Base-by-base conservation (phyloP, 2,888 invertebrate species). In the Molanna angustata region DNA sequence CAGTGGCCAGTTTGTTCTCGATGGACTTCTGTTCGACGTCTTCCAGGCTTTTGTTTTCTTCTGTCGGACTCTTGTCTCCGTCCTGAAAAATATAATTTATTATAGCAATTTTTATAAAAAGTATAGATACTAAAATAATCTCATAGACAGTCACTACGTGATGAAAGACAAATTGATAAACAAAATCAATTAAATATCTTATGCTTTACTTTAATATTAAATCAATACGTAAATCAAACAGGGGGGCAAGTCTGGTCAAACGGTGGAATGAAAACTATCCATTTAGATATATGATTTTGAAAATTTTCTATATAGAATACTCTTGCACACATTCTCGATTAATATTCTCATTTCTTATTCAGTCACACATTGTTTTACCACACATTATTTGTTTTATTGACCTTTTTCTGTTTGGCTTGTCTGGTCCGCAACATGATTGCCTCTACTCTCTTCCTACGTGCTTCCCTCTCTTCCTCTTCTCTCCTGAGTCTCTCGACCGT, bases 371-470 rank as follows among this genome's bases (percentile, higher is more conserved):
- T n/a, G n/a, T n/a, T n/a, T n/a, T n/a, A n/a, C n/a, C n/a, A n/a
- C n/a, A n/a, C n/a, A n/a, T n/a, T n/a, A n/a, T 27, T 7, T 27
- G 11, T 27, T 7, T 27, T 27, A 7, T 11, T 44, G 37, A 73
- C 74, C 73, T 76, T 76, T 39, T 59, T 59, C 32, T 56, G 54
- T 33, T 56, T 56, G 67, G 71, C 69, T 22, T 73, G 69, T 60
- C 93, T 79, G n/a, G 94, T 94, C 64, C 94, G 77, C 48, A 86
- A 83, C 94, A 94, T 94, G 65, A 94, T 94, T 50, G 91, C 92
- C 71, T 93, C 93, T 18, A 94, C 93, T 52, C 94, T 80, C 71
- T 92, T 94, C 64, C 93, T 88, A 64, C 95, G 78, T 54, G 87
- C 89, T 64, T 90, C 83, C 52, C 95, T 78, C 68, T 95, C 95